Evolutionary conservation across 2,797 vertebrate genomes (phyloP).

Genomic region (Enteromius thamalakanensis): DNA sequence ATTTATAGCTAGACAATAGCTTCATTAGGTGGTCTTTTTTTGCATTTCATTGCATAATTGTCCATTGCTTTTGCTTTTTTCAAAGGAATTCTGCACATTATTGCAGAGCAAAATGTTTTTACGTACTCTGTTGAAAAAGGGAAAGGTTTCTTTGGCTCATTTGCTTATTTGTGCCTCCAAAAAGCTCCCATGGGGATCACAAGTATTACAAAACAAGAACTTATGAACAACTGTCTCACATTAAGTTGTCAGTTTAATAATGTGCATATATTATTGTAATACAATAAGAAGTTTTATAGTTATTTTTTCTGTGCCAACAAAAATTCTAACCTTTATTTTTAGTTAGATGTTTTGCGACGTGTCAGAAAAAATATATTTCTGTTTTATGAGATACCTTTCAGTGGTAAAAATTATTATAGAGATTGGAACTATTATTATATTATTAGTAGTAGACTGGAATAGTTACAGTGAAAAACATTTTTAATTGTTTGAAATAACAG

Average conservation of each 20-base stretch:
- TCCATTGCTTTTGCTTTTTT: neutral
- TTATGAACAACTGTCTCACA: neutral
- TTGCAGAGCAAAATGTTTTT: neutral
- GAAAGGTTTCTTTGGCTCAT: neutral
- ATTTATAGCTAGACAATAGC: neutral
- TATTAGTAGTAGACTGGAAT: neutral
- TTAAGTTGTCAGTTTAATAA: slow-evolving; percentile 13
- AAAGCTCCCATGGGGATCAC: neutral
- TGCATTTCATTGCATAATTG: neutral
- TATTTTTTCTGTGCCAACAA: neutral
- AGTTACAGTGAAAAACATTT: neutral
- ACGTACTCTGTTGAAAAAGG: neutral
- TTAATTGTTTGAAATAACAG: neutral
- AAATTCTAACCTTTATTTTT: neutral
- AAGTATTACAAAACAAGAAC: slow-evolving; percentile 19
- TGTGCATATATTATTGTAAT: neutral
- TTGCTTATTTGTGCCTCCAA: neutral
- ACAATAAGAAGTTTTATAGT: neutral
- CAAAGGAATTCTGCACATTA: neutral
- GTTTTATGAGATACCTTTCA: neutral
- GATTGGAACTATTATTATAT: neutral
- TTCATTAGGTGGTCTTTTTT: neutral
- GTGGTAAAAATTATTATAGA: neutral
- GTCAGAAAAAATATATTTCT: neutral
- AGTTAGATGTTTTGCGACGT: neutral